Percentiles rank a stretch among this genome's conserved stretches.
Evolutionary conservation across 2,888 invertebrate species (phyloP).

Genomic region (Copidosoma aretas): DNA sequence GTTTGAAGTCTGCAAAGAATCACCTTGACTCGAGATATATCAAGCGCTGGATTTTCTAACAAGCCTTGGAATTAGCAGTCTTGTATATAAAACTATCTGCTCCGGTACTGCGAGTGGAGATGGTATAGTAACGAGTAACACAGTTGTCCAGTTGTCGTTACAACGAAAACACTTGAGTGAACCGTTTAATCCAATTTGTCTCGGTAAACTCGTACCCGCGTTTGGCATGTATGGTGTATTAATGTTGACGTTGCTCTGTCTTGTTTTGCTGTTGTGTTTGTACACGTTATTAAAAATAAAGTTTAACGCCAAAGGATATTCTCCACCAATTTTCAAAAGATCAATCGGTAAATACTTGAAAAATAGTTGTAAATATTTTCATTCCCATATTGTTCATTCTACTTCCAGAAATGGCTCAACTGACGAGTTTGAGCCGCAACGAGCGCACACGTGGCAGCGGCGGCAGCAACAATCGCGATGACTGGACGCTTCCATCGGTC

Average conservation of each 20-base stretch:
- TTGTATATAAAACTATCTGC: neutral
- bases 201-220: neutral
- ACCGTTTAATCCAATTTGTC: neutral
- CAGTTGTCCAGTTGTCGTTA: neutral
- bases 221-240: neutral
- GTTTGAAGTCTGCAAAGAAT: constrained; percentile 30
- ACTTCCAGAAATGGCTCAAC: constrained; percentile 56
- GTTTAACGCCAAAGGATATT: neutral
- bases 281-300: neutral
- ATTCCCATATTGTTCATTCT: neutral
- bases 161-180: neutral
- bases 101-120: neutral
- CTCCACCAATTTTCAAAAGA: neutral
- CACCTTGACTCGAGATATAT: constrained; percentile 22
- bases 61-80: constrained; percentile 8
- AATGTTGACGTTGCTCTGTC: neutral
- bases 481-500: constrained; percentile 57
- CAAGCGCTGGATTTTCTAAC: constrained; percentile 6
- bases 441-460: constrained; percentile 45
- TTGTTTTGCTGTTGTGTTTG: neutral
- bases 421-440: constrained; percentile 56
- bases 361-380: too few species aligned
- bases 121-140: neutral
- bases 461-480: constrained; percentile 51
- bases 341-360: neutral